phyloP scores from a whole-genome alignment of 1,140 invertebrate genomes.

The Calycopis cecrops region DNA sequence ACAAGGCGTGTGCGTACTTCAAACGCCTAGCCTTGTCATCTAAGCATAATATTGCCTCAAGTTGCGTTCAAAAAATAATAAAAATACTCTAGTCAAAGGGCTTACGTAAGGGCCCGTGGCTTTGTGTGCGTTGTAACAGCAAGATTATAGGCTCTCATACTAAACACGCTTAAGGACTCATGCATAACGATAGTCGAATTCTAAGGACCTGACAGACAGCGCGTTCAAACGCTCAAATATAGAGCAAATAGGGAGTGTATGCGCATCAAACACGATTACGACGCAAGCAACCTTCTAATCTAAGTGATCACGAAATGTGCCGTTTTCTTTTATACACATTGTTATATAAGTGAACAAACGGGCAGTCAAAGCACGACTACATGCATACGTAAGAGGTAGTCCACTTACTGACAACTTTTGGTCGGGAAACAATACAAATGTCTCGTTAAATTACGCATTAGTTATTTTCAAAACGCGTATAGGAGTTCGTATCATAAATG shows the following conservation, averaged over 20 bases:
- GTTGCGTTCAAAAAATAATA: slow-evolving; percentile 39
- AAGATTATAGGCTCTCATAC: slow-evolving; percentile 12
- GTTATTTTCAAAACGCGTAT: no score
- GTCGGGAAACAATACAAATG: no score
- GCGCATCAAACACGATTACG: background rate
- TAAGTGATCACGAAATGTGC: background rate
- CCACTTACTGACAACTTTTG: no score
- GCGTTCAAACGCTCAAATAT: no score
- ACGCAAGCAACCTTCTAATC: background rate
- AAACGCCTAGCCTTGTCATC: background rate
- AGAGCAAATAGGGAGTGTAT: no score
- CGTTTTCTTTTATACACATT: background rate
- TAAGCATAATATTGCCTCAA: slow-evolving; percentile 17
- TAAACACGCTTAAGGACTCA: background rate
- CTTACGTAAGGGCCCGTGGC: slow-evolving; percentile 26
- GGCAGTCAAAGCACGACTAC: no score
- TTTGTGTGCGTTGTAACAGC: slow-evolving; percentile 19
- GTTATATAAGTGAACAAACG: no score
- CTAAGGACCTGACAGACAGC: background rate
- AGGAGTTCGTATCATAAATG: no score
- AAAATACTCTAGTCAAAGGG: slow-evolving; percentile 51
- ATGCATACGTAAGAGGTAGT: no score
- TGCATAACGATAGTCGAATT: background rate
- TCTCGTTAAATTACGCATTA: no score
- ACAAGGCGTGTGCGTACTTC: no score